A percentile compares a stretch with the other conserved stretches of the same genome.
These are phyloP conservation scores for Hydrozoanthus tunicans DNA, from an alignment of 64 coral and sea anemone species.

Conservation along the genomic window DNA sequence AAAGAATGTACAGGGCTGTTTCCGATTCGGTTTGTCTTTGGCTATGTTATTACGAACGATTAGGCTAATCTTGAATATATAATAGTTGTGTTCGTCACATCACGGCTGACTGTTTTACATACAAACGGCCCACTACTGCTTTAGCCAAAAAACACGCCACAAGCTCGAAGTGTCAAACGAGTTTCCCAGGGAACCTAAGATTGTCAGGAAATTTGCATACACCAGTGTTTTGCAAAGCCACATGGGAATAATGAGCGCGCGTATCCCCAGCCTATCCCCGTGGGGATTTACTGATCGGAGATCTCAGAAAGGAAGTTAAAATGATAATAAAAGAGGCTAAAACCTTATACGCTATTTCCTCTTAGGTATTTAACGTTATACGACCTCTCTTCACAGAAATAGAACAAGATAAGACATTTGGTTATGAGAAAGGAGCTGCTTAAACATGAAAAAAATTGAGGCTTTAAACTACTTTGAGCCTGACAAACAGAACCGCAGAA, in stretches of 20 bases:
- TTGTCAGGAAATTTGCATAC: constrained; percentile 45
- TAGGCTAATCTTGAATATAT: constrained; percentile 47
- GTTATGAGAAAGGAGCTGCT: no score
- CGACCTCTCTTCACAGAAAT: no score
- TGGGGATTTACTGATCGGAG: no score
- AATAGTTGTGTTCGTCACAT: constrained; percentile 34
- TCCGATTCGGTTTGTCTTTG: not conserved
- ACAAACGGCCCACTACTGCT: constrained; percentile 28
- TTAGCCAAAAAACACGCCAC: constrained; percentile 1
- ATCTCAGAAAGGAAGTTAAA: no score
- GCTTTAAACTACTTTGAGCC: no score
- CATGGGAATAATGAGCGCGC: not conserved
- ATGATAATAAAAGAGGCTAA: no score
- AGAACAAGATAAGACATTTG: no score
- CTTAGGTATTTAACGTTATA: no score
- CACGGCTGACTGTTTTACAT: constrained; percentile 24
- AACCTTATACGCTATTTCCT: no score
- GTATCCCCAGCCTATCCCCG: not conserved
- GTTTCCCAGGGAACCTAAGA: constrained; percentile 37
- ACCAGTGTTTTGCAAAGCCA: not conserved
- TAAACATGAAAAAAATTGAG: no score
- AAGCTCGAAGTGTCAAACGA: not conserved
- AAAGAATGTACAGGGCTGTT: not conserved
- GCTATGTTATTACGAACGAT: constrained; percentile 11
- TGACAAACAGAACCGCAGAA: no score